These are phyloP conservation scores for Alloplasta piceator DNA, from an alignment of 2,888 invertebrate species.

Conservation along the genomic window DNA sequence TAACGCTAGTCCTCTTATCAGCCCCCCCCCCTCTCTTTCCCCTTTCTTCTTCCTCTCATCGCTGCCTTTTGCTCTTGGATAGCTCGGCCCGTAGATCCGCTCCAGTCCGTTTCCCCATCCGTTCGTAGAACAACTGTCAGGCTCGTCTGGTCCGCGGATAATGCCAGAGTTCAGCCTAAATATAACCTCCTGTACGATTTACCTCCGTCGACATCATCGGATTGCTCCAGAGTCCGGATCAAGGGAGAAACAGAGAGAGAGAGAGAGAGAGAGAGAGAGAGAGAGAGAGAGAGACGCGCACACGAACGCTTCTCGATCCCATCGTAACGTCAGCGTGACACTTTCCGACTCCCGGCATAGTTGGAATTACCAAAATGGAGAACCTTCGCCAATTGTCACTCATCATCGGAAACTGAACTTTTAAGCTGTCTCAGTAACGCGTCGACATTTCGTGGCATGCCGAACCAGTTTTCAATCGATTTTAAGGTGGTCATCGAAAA, in stretches of 20 bases:
- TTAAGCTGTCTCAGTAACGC: too few species aligned
- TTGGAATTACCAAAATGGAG: background rate
- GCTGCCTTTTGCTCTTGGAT: conserved; percentile 36
- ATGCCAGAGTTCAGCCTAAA: conserved; percentile 78
- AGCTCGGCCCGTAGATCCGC: conserved; percentile 68
- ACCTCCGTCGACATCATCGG: conserved; percentile 33
- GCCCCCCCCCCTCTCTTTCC: conserved; percentile 21
- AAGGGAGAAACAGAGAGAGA: background rate
- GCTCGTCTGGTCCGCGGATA: conserved; percentile 70
- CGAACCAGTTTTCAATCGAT: too few species aligned
- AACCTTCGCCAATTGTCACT: background rate
- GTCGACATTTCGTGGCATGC: too few species aligned
- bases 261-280: background rate
- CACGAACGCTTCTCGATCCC: background rate
- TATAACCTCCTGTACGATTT: conserved; percentile 71
- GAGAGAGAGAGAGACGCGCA: background rate
- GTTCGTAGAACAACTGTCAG: conserved; percentile 62
- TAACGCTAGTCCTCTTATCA: background rate
- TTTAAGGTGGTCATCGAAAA: too few species aligned
- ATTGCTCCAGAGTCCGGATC: conserved; percentile 16
- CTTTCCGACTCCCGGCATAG: background rate
- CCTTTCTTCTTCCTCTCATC: conserved; percentile 15
- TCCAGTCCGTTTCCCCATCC: conserved; percentile 70
- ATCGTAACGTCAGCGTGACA: background rate
- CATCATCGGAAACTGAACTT: background rate